Percentiles rank a stretch among this genome's conserved stretches.
Conservation (phyloP, 2,797 vertebrate species). For the Peromyscus melanophrys region DNA sequence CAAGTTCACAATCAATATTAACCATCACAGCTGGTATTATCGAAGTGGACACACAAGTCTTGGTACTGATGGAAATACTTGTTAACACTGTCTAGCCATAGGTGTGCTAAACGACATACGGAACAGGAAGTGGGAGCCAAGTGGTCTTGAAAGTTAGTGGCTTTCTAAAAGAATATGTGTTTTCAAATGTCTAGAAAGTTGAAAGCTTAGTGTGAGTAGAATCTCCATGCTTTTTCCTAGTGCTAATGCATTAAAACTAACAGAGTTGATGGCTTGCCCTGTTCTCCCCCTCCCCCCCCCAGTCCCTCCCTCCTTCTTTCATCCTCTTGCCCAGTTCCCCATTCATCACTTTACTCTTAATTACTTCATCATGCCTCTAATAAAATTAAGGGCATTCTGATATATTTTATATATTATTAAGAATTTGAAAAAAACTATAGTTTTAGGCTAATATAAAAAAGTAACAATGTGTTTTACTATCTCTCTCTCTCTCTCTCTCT, state of each 20-base stretch:
- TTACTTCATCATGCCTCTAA: neutral
- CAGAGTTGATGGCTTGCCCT: fast-evolving
- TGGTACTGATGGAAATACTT: neutral
- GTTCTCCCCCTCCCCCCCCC: too few relatives aligned
- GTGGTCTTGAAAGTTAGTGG: neutral
- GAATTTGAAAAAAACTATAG: neutral
- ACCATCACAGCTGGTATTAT: neutral
- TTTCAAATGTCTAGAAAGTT: neutral
- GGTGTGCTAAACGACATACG: neutral
- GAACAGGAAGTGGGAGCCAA: neutral
- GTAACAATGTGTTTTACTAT: neutral
- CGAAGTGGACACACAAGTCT: neutral
- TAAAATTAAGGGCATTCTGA: neutral
- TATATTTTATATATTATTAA: neutral
- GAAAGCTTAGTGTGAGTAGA: neutral
- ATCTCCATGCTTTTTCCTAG: neutral
- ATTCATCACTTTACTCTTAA: neutral
- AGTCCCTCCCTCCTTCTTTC: neutral
- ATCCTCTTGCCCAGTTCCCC: neutral
- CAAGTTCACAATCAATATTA: neutral
- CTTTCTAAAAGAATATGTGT: neutral
- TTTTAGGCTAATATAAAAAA: neutral
- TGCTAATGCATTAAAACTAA: neutral
- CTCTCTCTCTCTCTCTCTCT: neutral
- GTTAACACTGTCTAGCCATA: neutral